Conservation (phyloP, 2,797 vertebrate genomes). For the Enteromius trimaculatus region DNA sequence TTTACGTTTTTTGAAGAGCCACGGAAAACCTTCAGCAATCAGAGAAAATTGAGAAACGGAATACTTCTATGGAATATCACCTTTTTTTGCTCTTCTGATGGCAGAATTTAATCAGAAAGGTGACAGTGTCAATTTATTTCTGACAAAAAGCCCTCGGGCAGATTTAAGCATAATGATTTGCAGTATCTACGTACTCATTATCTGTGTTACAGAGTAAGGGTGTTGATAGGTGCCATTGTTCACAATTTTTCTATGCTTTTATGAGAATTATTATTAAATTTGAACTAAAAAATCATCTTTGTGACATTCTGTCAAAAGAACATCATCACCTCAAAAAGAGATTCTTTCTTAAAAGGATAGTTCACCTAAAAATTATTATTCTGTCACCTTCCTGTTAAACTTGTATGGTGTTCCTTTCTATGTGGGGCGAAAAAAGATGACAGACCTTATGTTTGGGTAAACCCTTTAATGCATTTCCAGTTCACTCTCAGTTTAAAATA, state of each 20-base stretch:
- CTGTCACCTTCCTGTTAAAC: not conserved
- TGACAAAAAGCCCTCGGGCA: slow-evolving; percentile 30
- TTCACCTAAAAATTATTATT: not conserved
- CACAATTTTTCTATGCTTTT: slow-evolving; percentile 5
- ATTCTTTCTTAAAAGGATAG: not conserved
- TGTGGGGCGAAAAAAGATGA: not conserved
- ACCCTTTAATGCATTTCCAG: slow-evolving; percentile 12
- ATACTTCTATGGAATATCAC: slow-evolving; percentile 38
- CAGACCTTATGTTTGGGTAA: not conserved
- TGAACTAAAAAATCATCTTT: not conserved
- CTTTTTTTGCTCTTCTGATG: slow-evolving; percentile 19
- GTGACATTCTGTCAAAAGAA: not conserved
- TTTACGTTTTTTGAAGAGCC: slow-evolving; percentile 49
- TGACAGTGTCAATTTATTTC: slow-evolving; percentile 59
- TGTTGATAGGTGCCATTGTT: slow-evolving; percentile 21
- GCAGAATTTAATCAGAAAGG: slow-evolving; percentile 54
- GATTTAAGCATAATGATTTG: not conserved
- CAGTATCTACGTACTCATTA: not conserved
- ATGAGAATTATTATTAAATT: slow-evolving; percentile 9
- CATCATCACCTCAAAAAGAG: not conserved
- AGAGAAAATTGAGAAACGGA: slow-evolving; percentile 48
- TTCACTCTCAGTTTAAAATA: slow-evolving; percentile 22
- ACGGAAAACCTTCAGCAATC: slow-evolving; percentile 64
- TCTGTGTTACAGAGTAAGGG: slow-evolving; percentile 13
- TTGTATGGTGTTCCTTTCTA: not conserved